Evolutionary conservation across 2,113 vertebrate species (phyloP).

Genomic region (Cisticola juncidis): DNA sequence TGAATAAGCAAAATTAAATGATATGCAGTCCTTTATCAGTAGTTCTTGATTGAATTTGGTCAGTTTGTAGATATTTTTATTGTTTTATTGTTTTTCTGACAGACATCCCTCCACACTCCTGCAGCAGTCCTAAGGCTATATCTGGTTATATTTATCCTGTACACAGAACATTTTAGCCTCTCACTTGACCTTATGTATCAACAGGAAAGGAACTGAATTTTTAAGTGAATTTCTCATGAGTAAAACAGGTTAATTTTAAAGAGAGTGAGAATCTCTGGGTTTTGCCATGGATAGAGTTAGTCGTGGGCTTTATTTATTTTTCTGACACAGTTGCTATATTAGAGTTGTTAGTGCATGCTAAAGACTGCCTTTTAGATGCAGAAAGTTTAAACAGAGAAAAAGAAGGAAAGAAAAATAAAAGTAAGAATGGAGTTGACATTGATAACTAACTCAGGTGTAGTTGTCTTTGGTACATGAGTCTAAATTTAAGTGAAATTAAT

Average conservation of each 20-base stretch:
- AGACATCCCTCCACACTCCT: background rate
- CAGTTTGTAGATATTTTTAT: background rate
- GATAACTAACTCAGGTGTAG: background rate
- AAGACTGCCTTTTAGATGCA: background rate
- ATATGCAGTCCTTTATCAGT: background rate
- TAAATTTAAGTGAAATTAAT: background rate
- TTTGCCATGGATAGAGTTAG: background rate
- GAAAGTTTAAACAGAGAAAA: background rate
- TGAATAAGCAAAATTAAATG: background rate
- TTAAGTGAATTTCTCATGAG: background rate
- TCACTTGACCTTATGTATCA: background rate
- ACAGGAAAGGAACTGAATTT: background rate
- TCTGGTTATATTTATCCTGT: background rate
- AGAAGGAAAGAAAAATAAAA: background rate
- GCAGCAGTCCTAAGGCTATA: background rate
- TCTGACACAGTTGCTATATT: background rate
- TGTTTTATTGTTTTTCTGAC: background rate
- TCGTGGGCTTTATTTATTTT: rapidly evolving
- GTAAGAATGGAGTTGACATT: background rate
- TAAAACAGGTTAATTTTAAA: background rate
- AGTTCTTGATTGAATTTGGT: background rate
- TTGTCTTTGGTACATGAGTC: background rate
- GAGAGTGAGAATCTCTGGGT: background rate
- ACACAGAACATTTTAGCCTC: background rate
- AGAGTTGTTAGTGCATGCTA: background rate